These are phyloP conservation scores for Halesus radiatus DNA, from an alignment of 1,140 invertebrate species.

Conservation along the genomic window DNA sequence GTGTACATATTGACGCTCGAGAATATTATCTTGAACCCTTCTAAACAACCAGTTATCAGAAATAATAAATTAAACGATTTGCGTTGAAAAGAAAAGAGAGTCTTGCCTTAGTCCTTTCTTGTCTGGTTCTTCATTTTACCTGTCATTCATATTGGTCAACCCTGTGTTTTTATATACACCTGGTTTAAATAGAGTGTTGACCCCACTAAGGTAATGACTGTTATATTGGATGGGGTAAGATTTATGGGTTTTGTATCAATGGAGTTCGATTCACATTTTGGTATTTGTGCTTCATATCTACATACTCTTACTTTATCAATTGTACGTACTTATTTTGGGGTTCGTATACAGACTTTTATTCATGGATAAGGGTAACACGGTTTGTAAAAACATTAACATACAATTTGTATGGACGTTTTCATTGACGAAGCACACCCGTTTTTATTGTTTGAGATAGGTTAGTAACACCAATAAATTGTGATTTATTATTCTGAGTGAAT, in stretches of 20 bases:
- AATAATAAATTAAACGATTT: background rate
- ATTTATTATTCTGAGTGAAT: too few relatives aligned
- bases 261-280: background rate
- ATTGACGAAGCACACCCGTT: too few relatives aligned
- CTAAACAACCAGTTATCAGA: background rate
- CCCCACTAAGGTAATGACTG: slow-evolving; percentile 13
- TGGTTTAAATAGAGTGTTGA: slow-evolving; percentile 8
- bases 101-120: background rate
- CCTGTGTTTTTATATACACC: background rate
- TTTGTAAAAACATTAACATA: too few relatives aligned
- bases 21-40: background rate
- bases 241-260: slow-evolving; percentile 3
- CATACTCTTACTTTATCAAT: background rate
- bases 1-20: background rate
- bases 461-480: too few relatives aligned
- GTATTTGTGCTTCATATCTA: background rate
- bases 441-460: too few relatives aligned
- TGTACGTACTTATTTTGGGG: background rate
- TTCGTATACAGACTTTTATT: background rate
- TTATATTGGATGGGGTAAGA: background rate
- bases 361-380: background rate
- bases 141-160: background rate
- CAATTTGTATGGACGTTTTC: too few relatives aligned
- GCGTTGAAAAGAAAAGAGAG: background rate
- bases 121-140: background rate